A percentile compares a stretch with the other conserved stretches of the same genome.
Conservation (phyloP, 2,888 invertebrate genomes). For the Malacosoma neustria region DNA sequence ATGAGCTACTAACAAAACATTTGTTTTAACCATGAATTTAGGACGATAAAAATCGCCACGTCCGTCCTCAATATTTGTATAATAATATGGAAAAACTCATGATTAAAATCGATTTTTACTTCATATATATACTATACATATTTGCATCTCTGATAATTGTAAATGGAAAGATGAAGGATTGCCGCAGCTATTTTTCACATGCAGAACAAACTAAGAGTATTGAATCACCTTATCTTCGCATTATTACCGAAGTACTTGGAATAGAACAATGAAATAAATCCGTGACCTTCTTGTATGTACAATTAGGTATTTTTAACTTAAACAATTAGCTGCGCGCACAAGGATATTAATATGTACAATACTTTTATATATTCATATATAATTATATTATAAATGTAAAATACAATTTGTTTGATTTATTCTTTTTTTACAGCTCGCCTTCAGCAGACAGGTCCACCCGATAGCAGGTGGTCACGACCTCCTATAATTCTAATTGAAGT, state of each 20-base stretch:
- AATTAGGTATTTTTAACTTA: slow-evolving; percentile 37
- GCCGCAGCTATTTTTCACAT: slow-evolving; percentile 30
- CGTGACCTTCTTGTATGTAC: slow-evolving; percentile 49
- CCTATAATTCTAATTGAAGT: not conserved
- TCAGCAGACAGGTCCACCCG: too few species aligned
- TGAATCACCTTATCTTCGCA: slow-evolving; percentile 23
- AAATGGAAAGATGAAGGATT: slow-evolving; percentile 20
- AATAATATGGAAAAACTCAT: too few species aligned
- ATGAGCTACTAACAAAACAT: too few species aligned
- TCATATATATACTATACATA: too few species aligned
- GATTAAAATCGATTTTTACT: too few species aligned
- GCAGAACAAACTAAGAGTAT: slow-evolving; percentile 24
- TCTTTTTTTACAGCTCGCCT: too few species aligned
- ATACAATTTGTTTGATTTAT: not conserved
- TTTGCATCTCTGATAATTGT: too few species aligned
- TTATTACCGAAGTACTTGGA: slow-evolving; percentile 26
- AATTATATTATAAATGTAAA: not conserved
- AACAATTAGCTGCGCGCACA: slow-evolving; percentile 38
- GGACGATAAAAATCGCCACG: too few species aligned
- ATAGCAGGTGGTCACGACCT: not conserved
- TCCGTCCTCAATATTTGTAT: too few species aligned
- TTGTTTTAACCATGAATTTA: too few species aligned
- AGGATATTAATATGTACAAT: slow-evolving; percentile 15
- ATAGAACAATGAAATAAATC: slow-evolving; percentile 53
- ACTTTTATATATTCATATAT: slow-evolving; percentile 9